Evolutionary conservation across 2,113 vertebrate genomes (phyloP).

Genomic region (Cairina moschata): DNA sequence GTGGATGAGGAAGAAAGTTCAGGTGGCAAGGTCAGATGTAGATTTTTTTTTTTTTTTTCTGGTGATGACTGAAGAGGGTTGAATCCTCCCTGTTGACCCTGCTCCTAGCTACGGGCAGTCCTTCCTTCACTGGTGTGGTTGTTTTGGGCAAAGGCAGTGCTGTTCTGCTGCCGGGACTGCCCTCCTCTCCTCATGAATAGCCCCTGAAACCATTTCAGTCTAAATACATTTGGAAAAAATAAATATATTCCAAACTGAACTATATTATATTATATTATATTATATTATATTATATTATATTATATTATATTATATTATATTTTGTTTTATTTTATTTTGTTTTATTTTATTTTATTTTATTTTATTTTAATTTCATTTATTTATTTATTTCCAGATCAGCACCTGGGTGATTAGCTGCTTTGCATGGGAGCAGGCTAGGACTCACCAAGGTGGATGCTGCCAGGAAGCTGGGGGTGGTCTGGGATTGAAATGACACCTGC

Average conservation of each 20-base stretch:
- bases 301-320: too few relatives aligned
- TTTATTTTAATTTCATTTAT: too few relatives aligned
- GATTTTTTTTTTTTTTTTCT: not conserved
- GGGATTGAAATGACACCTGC: rapidly evolving
- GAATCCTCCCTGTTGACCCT: not conserved
- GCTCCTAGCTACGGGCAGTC: rapidly evolving
- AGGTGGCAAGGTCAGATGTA: not conserved
- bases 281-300: too few relatives aligned
- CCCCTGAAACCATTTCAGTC: not conserved
- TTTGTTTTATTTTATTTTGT: too few relatives aligned
- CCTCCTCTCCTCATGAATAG: rapidly evolving
- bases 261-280: too few relatives aligned
- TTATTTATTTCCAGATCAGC: not conserved
- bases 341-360: too few relatives aligned
- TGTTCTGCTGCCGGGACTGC: not conserved
- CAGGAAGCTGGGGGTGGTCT: not conserved
- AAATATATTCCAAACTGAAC: rapidly evolving
- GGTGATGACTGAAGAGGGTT: not conserved
- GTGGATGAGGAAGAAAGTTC: not conserved
- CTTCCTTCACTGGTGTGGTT: rapidly evolving
- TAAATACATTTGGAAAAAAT: not conserved
- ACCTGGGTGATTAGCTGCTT: not conserved
- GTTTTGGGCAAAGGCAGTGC: not conserved
- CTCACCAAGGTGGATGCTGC: rapidly evolving
- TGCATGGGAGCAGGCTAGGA: not conserved